Conservation (phyloP, 2,113 vertebrate genomes). For the Bagarius yarrelli region DNA sequence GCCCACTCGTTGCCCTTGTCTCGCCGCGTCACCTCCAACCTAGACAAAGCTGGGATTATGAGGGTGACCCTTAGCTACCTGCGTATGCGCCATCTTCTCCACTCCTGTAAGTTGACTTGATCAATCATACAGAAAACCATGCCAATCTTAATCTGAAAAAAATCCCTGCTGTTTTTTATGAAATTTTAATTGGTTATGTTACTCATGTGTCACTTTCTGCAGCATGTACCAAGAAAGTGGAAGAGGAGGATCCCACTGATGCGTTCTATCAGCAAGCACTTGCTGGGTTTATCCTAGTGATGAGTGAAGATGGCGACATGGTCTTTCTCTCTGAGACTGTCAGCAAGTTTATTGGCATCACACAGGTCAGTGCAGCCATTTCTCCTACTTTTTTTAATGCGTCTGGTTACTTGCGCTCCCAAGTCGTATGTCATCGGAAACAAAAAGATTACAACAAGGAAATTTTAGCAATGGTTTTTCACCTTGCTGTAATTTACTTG, state of each 20-base stretch:
- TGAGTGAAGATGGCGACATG: conserved; percentile 83
- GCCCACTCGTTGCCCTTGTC: conserved; percentile 82
- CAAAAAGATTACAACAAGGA: no score
- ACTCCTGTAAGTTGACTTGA: conserved; percentile 63
- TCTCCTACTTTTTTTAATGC: no score
- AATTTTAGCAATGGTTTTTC: background rate
- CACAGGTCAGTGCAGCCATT: conserved; percentile 71
- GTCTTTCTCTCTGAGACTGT: conserved; percentile 85
- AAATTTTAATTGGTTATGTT: background rate
- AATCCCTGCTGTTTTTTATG: no score
- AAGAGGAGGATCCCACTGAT: conserved; percentile 70
- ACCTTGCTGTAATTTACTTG: background rate
- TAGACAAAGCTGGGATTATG: conserved; percentile 91
- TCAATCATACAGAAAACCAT: background rate
- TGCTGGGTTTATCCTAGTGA: conserved; percentile 84
- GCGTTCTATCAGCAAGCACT: conserved; percentile 77
- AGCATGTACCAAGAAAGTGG: conserved; percentile 37
- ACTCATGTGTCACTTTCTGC: background rate
- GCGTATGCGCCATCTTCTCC: conserved; percentile 74
- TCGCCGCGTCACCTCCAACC: conserved; percentile 78
- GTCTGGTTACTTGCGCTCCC: no score
- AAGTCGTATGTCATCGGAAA: no score
- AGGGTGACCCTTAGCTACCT: conserved; percentile 85
- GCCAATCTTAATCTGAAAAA: background rate
- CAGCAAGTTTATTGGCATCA: conserved; percentile 81